Conservation (phyloP, 2,113 vertebrate genomes). For the Cebidichthys violaceus region DNA sequence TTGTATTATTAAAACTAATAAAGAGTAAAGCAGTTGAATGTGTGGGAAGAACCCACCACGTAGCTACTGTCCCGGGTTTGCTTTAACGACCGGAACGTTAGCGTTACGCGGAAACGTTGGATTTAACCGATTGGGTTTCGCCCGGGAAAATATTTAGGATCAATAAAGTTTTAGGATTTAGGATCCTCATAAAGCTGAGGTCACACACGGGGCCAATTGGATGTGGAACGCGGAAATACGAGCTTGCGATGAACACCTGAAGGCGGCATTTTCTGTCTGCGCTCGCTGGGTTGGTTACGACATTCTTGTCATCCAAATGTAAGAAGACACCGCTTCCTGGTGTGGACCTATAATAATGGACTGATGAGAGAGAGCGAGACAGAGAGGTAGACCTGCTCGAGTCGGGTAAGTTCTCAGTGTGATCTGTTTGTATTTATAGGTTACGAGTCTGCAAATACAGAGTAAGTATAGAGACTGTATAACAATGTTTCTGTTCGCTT, state of each 20-base stretch:
- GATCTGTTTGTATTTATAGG: background rate
- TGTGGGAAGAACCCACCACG: too few relatives aligned
- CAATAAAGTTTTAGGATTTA: too few relatives aligned
- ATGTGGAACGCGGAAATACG: constrained; percentile 15
- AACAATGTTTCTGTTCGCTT: background rate
- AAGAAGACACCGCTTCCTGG: constrained; percentile 80
- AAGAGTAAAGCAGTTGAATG: too few relatives aligned
- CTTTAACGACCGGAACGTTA: too few relatives aligned
- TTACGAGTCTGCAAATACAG: background rate
- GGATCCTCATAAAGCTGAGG: too few relatives aligned
- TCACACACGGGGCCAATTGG: background rate
- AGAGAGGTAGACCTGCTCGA: background rate
- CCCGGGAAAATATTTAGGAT: too few relatives aligned
- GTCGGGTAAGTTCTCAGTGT: background rate
- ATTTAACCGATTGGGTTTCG: too few relatives aligned
- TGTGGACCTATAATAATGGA: constrained; percentile 35
- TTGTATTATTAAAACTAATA: background rate
- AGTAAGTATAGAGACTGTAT: background rate
- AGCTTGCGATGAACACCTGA: constrained; percentile 12
- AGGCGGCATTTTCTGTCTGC: constrained; percentile 39
- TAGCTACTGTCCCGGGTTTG: too few relatives aligned
- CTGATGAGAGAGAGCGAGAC: constrained; percentile 12
- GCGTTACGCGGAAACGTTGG: too few relatives aligned
- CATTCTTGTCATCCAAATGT: constrained; percentile 57
- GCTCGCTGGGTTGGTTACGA: constrained; percentile 35